A percentile compares a stretch with the other conserved stretches of the same genome.
Evolutionary conservation across 2,888 invertebrate species (phyloP).

Genomic region (Cerastis rubricosa): DNA sequence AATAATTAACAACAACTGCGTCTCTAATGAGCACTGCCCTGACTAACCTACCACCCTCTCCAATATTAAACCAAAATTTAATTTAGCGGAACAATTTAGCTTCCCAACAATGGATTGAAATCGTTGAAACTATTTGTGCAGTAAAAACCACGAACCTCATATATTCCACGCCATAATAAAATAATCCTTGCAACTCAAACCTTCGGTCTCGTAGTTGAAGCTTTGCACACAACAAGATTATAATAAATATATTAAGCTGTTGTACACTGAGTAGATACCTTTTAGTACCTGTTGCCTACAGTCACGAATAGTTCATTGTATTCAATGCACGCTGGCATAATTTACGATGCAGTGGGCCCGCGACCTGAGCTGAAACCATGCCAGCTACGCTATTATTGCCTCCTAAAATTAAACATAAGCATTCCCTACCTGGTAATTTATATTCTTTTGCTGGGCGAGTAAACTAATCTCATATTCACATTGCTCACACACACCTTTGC

Average conservation of each 20-base stretch:
- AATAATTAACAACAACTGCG: constrained; percentile 15
- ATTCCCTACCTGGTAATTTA: constrained; percentile 70
- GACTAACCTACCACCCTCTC: neutral
- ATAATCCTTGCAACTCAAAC: constrained; percentile 17
- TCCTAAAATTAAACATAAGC: constrained; percentile 76
- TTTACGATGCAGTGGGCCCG: constrained; percentile 72
- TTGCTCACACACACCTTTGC: constrained; percentile 42
- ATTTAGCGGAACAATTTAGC: constrained; percentile 1
- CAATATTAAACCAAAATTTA: neutral
- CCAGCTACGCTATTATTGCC: constrained; percentile 75
- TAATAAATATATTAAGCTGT: constrained; percentile 38
- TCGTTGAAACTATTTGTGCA: constrained; percentile 6
- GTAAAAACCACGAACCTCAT: constrained; percentile 12
- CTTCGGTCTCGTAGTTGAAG: constrained; percentile 6
- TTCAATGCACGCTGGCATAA: constrained; percentile 78
- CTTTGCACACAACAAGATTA: constrained; percentile 13
- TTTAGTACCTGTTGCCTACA: constrained; percentile 76
- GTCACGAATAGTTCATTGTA: constrained; percentile 72
- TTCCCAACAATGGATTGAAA: neutral
- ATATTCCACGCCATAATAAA: constrained; percentile 18
- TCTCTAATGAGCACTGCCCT: neutral
- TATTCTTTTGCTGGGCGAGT: constrained; percentile 67
- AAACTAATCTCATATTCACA: constrained; percentile 68
- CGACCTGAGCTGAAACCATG: constrained; percentile 72
- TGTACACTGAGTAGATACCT: constrained; percentile 41